Base-by-base conservation (phyloP, 2,113 vertebrate species). In the Hemicordylus capensis region DNA sequence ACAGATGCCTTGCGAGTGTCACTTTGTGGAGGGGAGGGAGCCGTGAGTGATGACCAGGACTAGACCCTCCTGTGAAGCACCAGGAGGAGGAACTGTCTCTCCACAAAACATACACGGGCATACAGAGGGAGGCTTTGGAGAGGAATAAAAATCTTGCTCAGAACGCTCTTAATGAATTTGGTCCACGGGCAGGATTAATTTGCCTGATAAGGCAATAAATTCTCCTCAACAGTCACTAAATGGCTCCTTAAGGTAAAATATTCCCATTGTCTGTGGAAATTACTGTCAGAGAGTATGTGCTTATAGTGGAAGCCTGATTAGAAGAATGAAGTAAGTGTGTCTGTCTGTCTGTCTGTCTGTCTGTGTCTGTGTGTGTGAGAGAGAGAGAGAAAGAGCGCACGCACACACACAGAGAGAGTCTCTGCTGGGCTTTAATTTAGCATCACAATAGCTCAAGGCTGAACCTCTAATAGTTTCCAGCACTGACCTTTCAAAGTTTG, bases 401-500 rank as follows among this genome's bases (percentile, higher is more conserved):
- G 7, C 59, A 61, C 12, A 76, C 51, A 42, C 26, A 28, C 3
- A 14, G 9, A 22, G 37, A n/a, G 67, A 9, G 19, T 63, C 24
- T 72, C 66, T 24, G 54, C 66, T 46, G 42, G 44, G 56, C 67
- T 79, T 72, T 72, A 37, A 72, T 79, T 59, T 59, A 72, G 76
- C 54, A 48, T 79, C 76, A 72, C 84, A 63, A 79, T 85, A 72
- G 84, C 84, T 61, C 39, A 54, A 28, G 75, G 75, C 64, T 58
- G 76, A 59, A 59, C 64, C 76, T 85, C 42, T 79, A 79, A 85
- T 73, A 79, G 84, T 73, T 72, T 85, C 66, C 76, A 51, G 66
- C 76, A 22, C 67, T 85, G 84, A 85, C 84, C 84, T 85, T 85
- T 85, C 84, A 46, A 54, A 79, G 76, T 85, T 79, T 85, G 84